Evolutionary conservation across 2,888 invertebrate genomes (phyloP).

Genomic region (Clitarchus hookeri): DNA sequence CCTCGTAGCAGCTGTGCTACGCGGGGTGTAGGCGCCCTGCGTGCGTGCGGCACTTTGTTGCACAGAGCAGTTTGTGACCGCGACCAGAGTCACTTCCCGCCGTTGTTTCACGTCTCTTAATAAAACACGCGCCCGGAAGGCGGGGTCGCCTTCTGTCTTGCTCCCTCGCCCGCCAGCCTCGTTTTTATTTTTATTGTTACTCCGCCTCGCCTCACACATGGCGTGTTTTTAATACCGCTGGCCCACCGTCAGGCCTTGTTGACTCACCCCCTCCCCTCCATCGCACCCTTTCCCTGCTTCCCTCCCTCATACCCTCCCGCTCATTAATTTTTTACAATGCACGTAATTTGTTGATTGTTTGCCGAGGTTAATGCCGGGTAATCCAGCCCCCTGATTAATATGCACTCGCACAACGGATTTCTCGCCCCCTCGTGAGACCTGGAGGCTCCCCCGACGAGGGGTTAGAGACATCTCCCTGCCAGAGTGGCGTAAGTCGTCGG

Average conservation of each 20-base stretch:
- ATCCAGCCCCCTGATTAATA: constrained; percentile 22
- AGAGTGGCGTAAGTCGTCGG: not conserved
- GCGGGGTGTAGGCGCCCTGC: too few relatives aligned
- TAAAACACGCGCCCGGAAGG: not conserved
- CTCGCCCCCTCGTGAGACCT: not conserved
- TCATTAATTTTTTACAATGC: constrained; percentile 24
- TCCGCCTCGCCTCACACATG: not conserved
- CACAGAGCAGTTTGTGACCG: too few relatives aligned
- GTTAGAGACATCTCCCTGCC: not conserved
- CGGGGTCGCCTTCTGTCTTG: not conserved
- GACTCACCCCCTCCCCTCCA: constrained; percentile 23
- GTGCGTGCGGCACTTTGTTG: too few relatives aligned
- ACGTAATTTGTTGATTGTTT: constrained; percentile 26
- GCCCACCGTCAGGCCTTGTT: not conserved
- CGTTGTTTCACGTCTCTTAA: too few relatives aligned
- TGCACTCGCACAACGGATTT: constrained; percentile 24
- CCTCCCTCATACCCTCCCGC: not conserved
- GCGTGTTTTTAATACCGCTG: constrained; percentile 1
- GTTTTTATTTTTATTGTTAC: not conserved
- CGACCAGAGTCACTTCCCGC: too few relatives aligned
- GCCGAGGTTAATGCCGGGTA: constrained; percentile 19
- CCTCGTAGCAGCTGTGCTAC: too few relatives aligned
- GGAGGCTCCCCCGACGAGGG: not conserved
- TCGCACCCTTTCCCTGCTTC: not conserved
- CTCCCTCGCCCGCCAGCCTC: not conserved